A percentile compares a stretch with the other conserved stretches of the same genome.
phyloP scores from a whole-genome alignment of 2,797 vertebrate species.

The Melanotaenia pygmaea region DNA sequence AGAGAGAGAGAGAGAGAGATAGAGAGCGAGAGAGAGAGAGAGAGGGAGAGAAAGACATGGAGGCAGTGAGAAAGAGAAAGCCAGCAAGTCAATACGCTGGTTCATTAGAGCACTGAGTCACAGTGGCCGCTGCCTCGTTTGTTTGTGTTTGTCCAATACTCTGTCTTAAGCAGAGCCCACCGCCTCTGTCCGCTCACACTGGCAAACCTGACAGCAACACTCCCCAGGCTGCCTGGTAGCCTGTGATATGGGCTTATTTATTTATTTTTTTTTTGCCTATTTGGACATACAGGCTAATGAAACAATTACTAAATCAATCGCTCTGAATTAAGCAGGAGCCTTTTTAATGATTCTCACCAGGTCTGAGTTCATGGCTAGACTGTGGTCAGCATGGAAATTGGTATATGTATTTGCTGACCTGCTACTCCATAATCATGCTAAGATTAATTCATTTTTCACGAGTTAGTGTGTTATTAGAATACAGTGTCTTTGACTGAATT shows the following conservation, averaged over 20 bases:
- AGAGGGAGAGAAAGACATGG: constrained; percentile 58
- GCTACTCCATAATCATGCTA: constrained; percentile 14
- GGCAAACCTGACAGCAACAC: constrained; percentile 79
- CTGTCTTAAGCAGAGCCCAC: constrained; percentile 84
- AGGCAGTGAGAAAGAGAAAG: constrained; percentile 72
- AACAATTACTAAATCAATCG: constrained; percentile 68
- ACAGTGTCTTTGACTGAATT: constrained; percentile 49
- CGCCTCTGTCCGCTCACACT: constrained; percentile 75
- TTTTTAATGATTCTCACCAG: constrained; percentile 31
- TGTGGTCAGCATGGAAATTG: constrained; percentile 3
- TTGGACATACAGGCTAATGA: constrained; percentile 60
- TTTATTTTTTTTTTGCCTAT: constrained; percentile 51
- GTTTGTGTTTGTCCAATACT: constrained; percentile 89
- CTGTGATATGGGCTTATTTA: constrained; percentile 48
- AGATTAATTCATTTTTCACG: constrained; percentile 43
- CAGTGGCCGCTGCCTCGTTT: constrained; percentile 86
- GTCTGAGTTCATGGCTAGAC: constrained; percentile 19
- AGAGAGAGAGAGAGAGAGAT: constrained; percentile 54
- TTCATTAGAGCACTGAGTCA: constrained; percentile 89
- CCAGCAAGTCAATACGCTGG: constrained; percentile 88
- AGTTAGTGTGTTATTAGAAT: constrained; percentile 49
- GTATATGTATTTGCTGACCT: constrained; percentile 4
- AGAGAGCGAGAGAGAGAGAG: constrained; percentile 51
- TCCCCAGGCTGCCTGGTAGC: constrained; percentile 62
- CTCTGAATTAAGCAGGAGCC: constrained; percentile 45